Percentiles rank a stretch among this genome's conserved stretches.
Evolutionary conservation across 2,888 invertebrate species (phyloP).

Genomic region (Seira musarum): DNA sequence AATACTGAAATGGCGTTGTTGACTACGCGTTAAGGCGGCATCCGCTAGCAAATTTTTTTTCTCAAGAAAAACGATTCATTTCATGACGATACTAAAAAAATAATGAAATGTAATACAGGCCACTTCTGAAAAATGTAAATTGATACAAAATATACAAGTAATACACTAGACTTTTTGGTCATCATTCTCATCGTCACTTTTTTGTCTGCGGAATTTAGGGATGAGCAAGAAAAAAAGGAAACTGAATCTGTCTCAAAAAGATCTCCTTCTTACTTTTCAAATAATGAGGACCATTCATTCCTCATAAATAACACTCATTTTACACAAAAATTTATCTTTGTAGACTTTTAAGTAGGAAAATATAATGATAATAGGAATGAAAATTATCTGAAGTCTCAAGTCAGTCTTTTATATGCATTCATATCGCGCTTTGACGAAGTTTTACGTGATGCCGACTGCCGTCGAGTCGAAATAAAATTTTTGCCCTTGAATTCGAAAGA

Average conservation of each 20-base stretch:
- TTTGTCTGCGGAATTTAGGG: neutral
- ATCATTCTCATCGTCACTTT: neutral
- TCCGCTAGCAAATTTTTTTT: neutral
- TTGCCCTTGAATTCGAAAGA: slow-evolving; percentile 16
- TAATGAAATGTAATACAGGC: slow-evolving; percentile 19
- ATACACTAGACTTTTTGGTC: neutral
- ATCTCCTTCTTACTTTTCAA: slow-evolving; percentile 15
- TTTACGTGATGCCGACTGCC: neutral
- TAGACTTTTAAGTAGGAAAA: slow-evolving; percentile 25
- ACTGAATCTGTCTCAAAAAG: slow-evolving; percentile 34
- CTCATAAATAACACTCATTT: slow-evolving; percentile 17
- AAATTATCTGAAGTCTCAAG: slow-evolving; percentile 3
- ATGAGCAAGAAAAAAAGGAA: slow-evolving; percentile 36
- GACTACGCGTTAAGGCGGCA: slow-evolving; percentile 3
- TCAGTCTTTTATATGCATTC: no score
- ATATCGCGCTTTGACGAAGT: neutral
- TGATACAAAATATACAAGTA: neutral
- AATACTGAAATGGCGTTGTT: neutral
- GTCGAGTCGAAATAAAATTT: neutral
- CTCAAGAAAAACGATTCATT: neutral
- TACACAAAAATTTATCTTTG: slow-evolving; percentile 1
- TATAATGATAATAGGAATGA: slow-evolving; percentile 20
- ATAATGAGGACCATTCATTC: slow-evolving; percentile 35
- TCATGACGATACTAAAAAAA: slow-evolving; percentile 8
- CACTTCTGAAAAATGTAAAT: slow-evolving; percentile 3